Conservation (phyloP, 1,140 invertebrate species). For the Schlechtendalia chinensis region DNA sequence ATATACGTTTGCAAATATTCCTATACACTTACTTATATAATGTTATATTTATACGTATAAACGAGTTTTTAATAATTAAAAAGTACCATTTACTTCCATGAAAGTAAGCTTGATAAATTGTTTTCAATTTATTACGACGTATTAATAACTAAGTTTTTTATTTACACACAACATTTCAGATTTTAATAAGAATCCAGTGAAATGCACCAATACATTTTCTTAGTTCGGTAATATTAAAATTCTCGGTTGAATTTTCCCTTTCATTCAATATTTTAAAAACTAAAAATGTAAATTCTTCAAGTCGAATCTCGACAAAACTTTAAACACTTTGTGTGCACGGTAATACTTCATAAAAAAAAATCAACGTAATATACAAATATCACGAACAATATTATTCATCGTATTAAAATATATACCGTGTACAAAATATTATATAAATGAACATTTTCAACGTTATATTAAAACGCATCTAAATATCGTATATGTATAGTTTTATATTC, state of each 20-base stretch:
- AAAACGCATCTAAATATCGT: too few species aligned
- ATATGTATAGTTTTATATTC: too few species aligned
- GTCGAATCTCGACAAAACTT: background rate
- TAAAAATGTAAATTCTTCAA: background rate
- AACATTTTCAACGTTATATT: too few species aligned
- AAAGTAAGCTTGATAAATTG: background rate
- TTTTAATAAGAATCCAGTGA: constrained; percentile 32
- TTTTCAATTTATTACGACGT: background rate
- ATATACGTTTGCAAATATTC: too few species aligned
- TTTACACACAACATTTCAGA: constrained; percentile 2
- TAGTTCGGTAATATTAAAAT: constrained; percentile 3
- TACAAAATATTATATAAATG: too few species aligned
- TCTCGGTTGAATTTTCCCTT: background rate
- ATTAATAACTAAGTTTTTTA: constrained; percentile 8
- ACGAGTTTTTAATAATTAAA: background rate
- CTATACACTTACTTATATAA: too few species aligned
- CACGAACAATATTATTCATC: too few species aligned
- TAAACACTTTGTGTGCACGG: background rate
- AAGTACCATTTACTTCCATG: background rate
- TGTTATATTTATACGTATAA: too few species aligned
- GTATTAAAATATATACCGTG: too few species aligned
- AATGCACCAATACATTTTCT: constrained; percentile 32
- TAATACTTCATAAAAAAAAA: too few species aligned
- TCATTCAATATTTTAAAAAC: background rate
- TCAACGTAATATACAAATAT: too few species aligned